Base-by-base conservation (phyloP, 2,888 invertebrate species). In the Rambutsinella grinnellia region DNA sequence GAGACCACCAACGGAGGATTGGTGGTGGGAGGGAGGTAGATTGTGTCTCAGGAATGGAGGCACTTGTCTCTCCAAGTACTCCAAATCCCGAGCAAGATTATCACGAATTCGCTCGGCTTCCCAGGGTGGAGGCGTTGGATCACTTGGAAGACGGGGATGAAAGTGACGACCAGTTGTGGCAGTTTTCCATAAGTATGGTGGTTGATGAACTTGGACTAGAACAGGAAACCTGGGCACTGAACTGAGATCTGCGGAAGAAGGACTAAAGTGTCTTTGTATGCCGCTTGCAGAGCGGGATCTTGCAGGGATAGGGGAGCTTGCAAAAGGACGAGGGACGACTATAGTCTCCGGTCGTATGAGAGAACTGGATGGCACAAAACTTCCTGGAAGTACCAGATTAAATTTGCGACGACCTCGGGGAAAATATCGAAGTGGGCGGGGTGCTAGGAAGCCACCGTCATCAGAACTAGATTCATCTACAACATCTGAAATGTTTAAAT, bases 201-300 rank as follows among this genome's bases (percentile, higher is more conserved):
- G 84, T 70, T 83, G 83, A 80, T 84, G 84, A 75, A 84, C 83
- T 80, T 84, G 84, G 83, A 84, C 84, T 83, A 84, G 82, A 82
- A 84, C 84, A 54, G 84, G 83, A 69, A 84, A 83, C 67, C 82
- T 79, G 68, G 83, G 80, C 70, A 83, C 83, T 65, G 81, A 77
- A 65, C 82, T 82, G 68, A 80, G 75, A 80, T 70, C 71, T 49
- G 75, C 62, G 44, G 78, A 62, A 65, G 75, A 66, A 36, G 82
- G 82, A 68, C 78, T 81, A 72, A 81, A 80, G 65, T 80, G 80
- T 68, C 63, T 47, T 68, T 75, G 75, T 53, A 75, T 75, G 71
- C 80, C 81, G 74, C 82, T 82, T 53, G 75, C 77, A 56, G 82
- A 78, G 63, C 82, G 82, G 58, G 83, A 83, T 60, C 81, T 74